Percentiles rank a stretch among this genome's conserved stretches.
These are phyloP conservation scores for Brachymystax lenok DNA, from an alignment of 2,797 vertebrate genomes.

Conservation along the genomic window DNA sequence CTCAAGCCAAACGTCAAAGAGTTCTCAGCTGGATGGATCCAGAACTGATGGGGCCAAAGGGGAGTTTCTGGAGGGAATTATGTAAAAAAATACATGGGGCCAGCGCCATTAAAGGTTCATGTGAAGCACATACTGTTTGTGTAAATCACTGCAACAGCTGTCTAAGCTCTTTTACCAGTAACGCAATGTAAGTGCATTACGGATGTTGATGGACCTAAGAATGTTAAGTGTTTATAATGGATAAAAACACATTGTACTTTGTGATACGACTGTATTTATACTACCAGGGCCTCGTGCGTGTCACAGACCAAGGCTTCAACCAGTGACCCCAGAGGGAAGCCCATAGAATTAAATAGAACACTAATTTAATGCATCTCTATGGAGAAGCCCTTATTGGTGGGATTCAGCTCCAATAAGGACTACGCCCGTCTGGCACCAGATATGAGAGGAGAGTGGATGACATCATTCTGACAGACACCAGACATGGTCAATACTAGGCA, in stretches of 20 bases:
- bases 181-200: neutral
- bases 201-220: neutral
- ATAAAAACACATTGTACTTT: neutral
- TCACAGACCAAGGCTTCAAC: neutral
- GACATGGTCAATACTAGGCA: conserved; percentile 6
- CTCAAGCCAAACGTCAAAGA: neutral
- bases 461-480: conserved; percentile 3
- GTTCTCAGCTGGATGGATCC: neutral
- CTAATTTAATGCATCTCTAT: neutral
- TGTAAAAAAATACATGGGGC: neutral
- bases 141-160: neutral
- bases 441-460: conserved; percentile 1
- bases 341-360: neutral
- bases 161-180: neutral
- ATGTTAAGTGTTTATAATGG: neutral
- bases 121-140: neutral
- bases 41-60: neutral
- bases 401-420: neutral
- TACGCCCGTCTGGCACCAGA: neutral
- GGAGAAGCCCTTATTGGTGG: neutral
- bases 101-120: neutral
- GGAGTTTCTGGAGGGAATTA: neutral
- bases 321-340: neutral
- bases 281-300: neutral
- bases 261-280: neutral